A percentile compares a stretch with the other conserved stretches of the same genome.
These are phyloP conservation scores for Erynnis tages DNA, from an alignment of 2,888 invertebrate genomes.

Conservation along the genomic window DNA sequence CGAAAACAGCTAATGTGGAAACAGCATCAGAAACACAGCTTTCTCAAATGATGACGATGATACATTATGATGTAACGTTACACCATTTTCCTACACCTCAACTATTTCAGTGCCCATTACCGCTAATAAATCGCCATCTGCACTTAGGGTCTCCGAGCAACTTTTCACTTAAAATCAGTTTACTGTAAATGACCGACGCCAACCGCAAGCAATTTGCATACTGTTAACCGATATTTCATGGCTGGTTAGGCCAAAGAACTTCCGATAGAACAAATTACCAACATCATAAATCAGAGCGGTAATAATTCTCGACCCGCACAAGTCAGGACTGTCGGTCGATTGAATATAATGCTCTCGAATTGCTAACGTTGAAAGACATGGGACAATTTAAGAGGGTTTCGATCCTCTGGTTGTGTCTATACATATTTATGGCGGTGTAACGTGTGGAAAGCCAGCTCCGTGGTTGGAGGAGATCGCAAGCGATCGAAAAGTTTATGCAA, in stretches of 20 bases:
- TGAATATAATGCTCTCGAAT: constrained; percentile 64
- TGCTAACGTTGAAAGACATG: constrained; percentile 43
- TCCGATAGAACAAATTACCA: constrained; percentile 59
- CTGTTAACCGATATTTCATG: constrained; percentile 38
- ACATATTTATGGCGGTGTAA: constrained; percentile 60
- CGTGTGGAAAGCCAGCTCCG: neutral
- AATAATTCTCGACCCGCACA: constrained; percentile 45
- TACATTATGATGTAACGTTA: too few relatives aligned
- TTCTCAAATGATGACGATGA: too few relatives aligned
- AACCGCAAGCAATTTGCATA: constrained; percentile 31
- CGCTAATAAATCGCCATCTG: neutral
- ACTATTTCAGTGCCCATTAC: too few relatives aligned
- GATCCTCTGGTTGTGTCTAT: constrained; percentile 58
- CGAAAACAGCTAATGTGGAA: too few relatives aligned
- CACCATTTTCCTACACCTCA: too few relatives aligned
- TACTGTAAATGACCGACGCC: constrained; percentile 42
- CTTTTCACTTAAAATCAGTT: constrained; percentile 23
- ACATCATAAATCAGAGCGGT: constrained; percentile 53
- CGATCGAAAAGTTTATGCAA: too few relatives aligned
- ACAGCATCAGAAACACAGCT: too few relatives aligned
- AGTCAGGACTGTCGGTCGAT: constrained; percentile 48
- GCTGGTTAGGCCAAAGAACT: constrained; percentile 47
- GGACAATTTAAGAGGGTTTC: constrained; percentile 63
- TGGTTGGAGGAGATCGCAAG: too few relatives aligned
- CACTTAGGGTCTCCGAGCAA: neutral